Base-by-base conservation (phyloP, 2,797 vertebrate genomes). In the Sylvilagus floridanus region DNA sequence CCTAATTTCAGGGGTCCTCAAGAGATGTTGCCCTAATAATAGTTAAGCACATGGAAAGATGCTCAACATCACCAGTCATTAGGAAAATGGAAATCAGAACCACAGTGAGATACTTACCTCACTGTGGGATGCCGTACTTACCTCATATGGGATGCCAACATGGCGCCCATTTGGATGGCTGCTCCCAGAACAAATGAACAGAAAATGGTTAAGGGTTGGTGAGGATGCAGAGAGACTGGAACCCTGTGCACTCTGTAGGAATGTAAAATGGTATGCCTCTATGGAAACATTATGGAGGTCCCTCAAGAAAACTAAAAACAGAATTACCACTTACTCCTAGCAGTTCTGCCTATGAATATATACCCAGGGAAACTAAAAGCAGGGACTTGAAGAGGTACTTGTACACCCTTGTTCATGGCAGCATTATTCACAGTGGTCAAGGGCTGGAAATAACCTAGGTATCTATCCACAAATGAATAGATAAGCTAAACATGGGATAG, bases 1-100 rank as follows among this genome's bases (percentile, higher is more conserved):
- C 52, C 71, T 68, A 57, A 83, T 88, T 90, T 89, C 77, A 96
- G 63, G 84, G 30, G 35, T 76, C 91, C 85, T 82, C 60, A 83
- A 83, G 77, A 69, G 63, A 57, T 50, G 10, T 52, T 91, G 12
- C 91, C 54, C 89, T 89, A 87, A 62, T 90, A 93, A 78, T 47
- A 47, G 42, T 47, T 47, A 9, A 47, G 47, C 47, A 62, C 26
- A 13, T 84, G 60, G 54, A 82, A 71, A 87, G 68, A 86, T 86
- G 47, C 14, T 94, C 32, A 78, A 0, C 37, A 57, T 90, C 21
- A 72, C 30, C 82, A 78, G 16, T 83, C 60, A 62, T 79, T 92
- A 71, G 54, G 47, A 32, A 91, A 72, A 81, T 81, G 19, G 19
- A 93, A 21, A 62, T 63, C 50, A 89, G 90, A 94, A 92, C 75